These are phyloP conservation scores for Polydrusus tereticollis DNA, from an alignment of 2,888 invertebrate species.

Conservation along the genomic window DNA sequence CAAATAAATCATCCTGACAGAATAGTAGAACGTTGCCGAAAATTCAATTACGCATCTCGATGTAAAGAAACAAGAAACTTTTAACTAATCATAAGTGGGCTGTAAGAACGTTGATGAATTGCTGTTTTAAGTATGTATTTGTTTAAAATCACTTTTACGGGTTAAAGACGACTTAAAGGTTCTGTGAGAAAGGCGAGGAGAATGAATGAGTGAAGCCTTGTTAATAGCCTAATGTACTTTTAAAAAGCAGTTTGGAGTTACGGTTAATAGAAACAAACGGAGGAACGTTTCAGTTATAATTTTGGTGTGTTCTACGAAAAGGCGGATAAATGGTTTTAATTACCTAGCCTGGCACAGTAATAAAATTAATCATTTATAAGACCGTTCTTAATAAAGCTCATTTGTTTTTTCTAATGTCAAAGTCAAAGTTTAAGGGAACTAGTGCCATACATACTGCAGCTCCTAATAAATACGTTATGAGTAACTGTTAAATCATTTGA, in stretches of 20 bases:
- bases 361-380: background rate
- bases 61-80: conserved; percentile 43
- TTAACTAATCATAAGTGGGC: conserved; percentile 46
- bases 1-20: conserved; percentile 47
- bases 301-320: conserved; percentile 10
- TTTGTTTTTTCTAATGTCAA: too few relatives aligned
- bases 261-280: conserved; percentile 32
- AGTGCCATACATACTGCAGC: too few relatives aligned
- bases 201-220: conserved; percentile 26
- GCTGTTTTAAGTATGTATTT: conserved; percentile 47
- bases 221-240: conserved; percentile 47
- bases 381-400: too few relatives aligned
- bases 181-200: conserved; percentile 41
- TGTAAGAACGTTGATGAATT: conserved; percentile 48
- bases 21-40: conserved; percentile 44
- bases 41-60: conserved; percentile 46
- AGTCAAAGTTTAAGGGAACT: too few relatives aligned
- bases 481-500: too few relatives aligned
- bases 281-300: conserved; percentile 8
- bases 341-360: background rate
- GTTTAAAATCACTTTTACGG: conserved; percentile 48
- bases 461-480: too few relatives aligned
- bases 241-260: conserved; percentile 35
- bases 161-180: conserved; percentile 40
- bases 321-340: conserved; percentile 17